Conservation (phyloP, 2,113 vertebrate genomes). For the cat (Felis catus) region F.catus_Fca126_mat1.0 CM031415.1:70836501-70837000, state of each 20-base stretch:
- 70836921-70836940: neutral
- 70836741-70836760: neutral
- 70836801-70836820: neutral
- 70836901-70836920: neutral
- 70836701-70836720: neutral
- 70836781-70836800: neutral
- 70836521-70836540: neutral
- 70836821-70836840: neutral
- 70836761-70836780: neutral
- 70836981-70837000: neutral
- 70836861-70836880: neutral
- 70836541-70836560: neutral
- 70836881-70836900: neutral
- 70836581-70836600: neutral
- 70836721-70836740: neutral
- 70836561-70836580: neutral
- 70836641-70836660: neutral
- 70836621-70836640: neutral
- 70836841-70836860: neutral
- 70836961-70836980: neutral
- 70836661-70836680: neutral
- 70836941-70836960: neutral
- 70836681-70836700: neutral
- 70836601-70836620: neutral
- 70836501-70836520: neutral